These are phyloP conservation scores for Bombylius major DNA, from an alignment of 2,888 invertebrate species.

Conservation along the genomic window DNA sequence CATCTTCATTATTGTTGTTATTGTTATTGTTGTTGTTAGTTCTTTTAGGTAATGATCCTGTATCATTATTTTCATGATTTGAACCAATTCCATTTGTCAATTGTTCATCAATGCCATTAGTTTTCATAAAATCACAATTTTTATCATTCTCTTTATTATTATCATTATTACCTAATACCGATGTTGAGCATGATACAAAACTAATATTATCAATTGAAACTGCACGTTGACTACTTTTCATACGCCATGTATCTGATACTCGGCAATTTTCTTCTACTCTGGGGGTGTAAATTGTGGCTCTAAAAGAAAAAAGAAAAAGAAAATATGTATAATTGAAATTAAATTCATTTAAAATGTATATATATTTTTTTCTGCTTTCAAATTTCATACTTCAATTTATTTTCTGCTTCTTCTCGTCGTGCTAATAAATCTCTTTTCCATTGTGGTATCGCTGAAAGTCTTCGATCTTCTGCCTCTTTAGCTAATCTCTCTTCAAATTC, in stretches of 20 bases:
- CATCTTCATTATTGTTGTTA: slow-evolving; percentile 37
- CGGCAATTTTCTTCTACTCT: slow-evolving; percentile 47
- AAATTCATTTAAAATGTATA: too few species aligned
- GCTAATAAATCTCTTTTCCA: slow-evolving; percentile 88
- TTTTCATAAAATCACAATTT: neutral
- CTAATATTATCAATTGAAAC: slow-evolving; percentile 53
- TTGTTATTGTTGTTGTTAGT: slow-evolving; percentile 30
- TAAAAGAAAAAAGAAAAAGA: slow-evolving; percentile 12
- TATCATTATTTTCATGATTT: slow-evolving; percentile 14
- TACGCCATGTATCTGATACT: slow-evolving; percentile 37
- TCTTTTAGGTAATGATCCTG: slow-evolving; percentile 17
- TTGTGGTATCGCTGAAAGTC: slow-evolving; percentile 77
- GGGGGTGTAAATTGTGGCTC: slow-evolving; percentile 58
- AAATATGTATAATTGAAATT: too few species aligned
- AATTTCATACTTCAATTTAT: slow-evolving; percentile 53
- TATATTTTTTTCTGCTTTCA: neutral
- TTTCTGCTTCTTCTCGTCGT: slow-evolving; percentile 65
- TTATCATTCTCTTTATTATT: slow-evolving; percentile 17
- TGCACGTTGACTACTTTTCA: slow-evolving; percentile 39
- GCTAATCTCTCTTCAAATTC: slow-evolving; percentile 79
- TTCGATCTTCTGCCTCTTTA: slow-evolving; percentile 69
- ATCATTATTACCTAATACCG: slow-evolving; percentile 22
- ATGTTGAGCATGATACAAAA: slow-evolving; percentile 28
- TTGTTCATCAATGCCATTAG: neutral
- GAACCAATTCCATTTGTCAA: slow-evolving; percentile 1